Evolutionary conservation across 2,888 invertebrate species (phyloP).

Genomic region (Lycophotia porphyrea): DNA sequence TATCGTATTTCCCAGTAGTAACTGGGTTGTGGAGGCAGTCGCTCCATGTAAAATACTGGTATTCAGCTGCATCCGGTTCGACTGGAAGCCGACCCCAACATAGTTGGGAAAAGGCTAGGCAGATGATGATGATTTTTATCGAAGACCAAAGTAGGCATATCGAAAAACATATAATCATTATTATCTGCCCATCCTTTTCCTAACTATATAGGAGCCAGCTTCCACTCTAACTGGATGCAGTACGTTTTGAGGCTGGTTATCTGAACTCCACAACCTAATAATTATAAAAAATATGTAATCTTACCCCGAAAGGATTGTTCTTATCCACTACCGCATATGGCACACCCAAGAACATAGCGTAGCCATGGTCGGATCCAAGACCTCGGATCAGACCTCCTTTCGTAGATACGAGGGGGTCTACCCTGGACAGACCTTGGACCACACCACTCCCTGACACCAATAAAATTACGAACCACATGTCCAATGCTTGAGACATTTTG

Average conservation of each 20-base stretch:
- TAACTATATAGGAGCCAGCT: neutral
- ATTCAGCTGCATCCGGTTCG: too few relatives aligned
- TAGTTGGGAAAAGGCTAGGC: too few relatives aligned
- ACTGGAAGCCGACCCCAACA: too few relatives aligned
- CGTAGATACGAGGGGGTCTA: conserved; percentile 63
- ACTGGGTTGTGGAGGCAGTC: too few relatives aligned
- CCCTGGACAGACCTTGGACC: conserved; percentile 39
- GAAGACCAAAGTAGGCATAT: too few relatives aligned
- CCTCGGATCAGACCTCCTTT: conserved; percentile 64
- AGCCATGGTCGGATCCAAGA: conserved; percentile 55
- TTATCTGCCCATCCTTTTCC: neutral
- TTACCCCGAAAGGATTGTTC: conserved; percentile 67
- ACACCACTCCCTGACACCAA: conserved; percentile 29
- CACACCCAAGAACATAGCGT: conserved; percentile 66
- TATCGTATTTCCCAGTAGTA: too few relatives aligned
- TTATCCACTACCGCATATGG: conserved; percentile 66
- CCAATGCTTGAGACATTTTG: conserved; percentile 17
- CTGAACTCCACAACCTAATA: too few relatives aligned
- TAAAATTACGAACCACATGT: conserved; percentile 28
- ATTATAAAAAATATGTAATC: neutral
- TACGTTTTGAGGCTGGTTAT: neutral
- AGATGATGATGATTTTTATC: too few relatives aligned
- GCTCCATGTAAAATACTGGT: too few relatives aligned
- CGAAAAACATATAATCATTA: neutral
- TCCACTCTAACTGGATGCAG: neutral